These are phyloP conservation scores for Synchiropus splendidus DNA, from an alignment of 2,113 vertebrate genomes.

Conservation along the genomic window DNA sequence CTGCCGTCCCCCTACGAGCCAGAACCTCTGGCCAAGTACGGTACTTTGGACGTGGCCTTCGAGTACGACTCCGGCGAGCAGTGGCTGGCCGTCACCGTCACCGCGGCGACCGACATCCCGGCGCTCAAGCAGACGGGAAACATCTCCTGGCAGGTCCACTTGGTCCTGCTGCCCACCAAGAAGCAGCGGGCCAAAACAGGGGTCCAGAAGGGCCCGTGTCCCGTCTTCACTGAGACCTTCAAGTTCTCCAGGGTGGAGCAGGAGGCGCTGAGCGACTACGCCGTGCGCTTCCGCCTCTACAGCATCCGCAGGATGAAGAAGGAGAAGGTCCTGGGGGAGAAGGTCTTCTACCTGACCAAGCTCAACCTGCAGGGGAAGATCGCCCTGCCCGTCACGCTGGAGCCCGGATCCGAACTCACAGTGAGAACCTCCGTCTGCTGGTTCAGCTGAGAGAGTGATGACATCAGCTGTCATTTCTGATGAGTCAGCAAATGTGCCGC, in stretches of 20 bases:
- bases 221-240: conserved; percentile 92
- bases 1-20: conserved; percentile 87
- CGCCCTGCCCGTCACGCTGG: conserved; percentile 86
- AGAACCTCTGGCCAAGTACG: conserved; percentile 88
- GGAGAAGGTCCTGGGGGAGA: conserved; percentile 94
- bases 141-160: conserved; percentile 92
- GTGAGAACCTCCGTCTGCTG: conserved; percentile 78
- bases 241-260: conserved; percentile 88
- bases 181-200: conserved; percentile 94
- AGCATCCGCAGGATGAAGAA: conserved; percentile 90
- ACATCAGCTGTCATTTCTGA: background rate
- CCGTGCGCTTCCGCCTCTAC: conserved; percentile 91
- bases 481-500: no score
- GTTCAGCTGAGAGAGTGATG: conserved; percentile 9
- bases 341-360: conserved; percentile 94
- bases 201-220: conserved; percentile 88
- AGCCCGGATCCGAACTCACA: conserved; percentile 83
- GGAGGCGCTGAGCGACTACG: conserved; percentile 88
- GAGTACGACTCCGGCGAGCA: conserved; percentile 92
- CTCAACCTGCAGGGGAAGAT: conserved; percentile 96
- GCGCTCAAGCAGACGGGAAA: conserved; percentile 85
- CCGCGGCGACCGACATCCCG: conserved; percentile 91
- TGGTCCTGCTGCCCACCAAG: conserved; percentile 94
- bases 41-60: conserved; percentile 94
- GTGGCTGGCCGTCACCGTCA: conserved; percentile 92